Percentiles rank a stretch among this genome's conserved stretches.
phyloP scores from a whole-genome alignment of 2,797 vertebrate genomes.

The Coregonus suidteri region DNA sequence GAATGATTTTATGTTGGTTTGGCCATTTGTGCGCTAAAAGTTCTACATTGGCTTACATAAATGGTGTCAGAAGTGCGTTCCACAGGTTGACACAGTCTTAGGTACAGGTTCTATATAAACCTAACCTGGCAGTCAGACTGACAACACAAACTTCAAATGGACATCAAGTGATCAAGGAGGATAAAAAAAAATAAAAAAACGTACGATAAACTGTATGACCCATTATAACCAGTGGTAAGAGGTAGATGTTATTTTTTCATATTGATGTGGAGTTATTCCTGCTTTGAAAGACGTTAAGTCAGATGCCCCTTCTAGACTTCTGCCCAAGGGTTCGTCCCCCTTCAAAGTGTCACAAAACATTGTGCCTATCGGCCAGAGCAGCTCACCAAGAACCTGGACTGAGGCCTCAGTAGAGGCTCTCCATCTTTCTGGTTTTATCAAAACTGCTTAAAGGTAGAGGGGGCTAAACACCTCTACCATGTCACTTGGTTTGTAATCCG shows the following conservation, averaged over 20 bases:
- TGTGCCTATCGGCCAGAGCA: not conserved
- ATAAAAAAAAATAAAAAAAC: not conserved
- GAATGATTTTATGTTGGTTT: not conserved
- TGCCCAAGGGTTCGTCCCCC: not conserved
- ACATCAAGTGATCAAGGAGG: not conserved
- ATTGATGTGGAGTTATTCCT: not conserved
- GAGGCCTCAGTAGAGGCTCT: not conserved
- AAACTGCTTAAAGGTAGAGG: not conserved
- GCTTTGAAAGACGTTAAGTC: not conserved
- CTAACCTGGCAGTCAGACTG: not conserved
- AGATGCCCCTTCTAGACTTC: not conserved
- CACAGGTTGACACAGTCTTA: not conserved
- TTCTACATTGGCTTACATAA: not conserved
- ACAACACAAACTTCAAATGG: not conserved
- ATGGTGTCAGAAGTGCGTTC: not conserved
- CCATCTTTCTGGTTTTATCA: not conserved
- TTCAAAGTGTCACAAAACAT: not conserved
- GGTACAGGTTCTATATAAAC: not conserved
- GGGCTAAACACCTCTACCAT: not conserved
- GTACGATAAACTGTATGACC: not conserved
- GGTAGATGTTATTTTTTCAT: not conserved
- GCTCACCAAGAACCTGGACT: not conserved
- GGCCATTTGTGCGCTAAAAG: not conserved
- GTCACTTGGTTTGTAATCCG: not conserved
- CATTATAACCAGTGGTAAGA: not conserved